These are phyloP conservation scores for Alitta virens DNA, from an alignment of 2,888 invertebrate species.

Conservation along the genomic window DNA sequence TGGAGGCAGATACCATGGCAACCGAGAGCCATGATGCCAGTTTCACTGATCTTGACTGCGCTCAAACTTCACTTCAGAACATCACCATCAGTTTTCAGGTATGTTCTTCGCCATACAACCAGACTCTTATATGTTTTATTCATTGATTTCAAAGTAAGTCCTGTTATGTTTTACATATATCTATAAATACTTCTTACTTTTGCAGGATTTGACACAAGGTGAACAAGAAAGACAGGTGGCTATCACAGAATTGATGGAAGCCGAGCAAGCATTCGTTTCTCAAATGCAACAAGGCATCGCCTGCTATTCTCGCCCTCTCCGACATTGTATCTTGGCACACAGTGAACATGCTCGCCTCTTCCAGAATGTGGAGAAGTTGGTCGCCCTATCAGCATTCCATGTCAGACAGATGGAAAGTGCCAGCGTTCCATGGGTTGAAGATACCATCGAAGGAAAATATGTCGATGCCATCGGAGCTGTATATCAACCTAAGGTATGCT, in stretches of 20 bases:
- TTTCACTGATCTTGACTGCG: no score
- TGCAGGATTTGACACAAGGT: no score
- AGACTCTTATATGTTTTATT: no score
- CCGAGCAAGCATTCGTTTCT: constrained; percentile 47
- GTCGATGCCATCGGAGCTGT: constrained; percentile 42
- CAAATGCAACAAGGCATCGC: constrained; percentile 52
- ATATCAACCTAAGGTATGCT: constrained; percentile 45
- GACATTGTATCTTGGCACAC: constrained; percentile 45
- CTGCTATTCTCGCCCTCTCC: constrained; percentile 46
- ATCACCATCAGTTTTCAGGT: no score
- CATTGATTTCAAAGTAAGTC: no score
- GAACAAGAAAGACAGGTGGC: neutral
- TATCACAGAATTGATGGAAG: neutral
- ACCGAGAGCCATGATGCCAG: no score
- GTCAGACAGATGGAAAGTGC: constrained; percentile 35
- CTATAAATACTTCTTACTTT: no score
- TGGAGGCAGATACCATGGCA: no score
- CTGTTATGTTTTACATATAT: no score
- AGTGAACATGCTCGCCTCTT: constrained; percentile 47
- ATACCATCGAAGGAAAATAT: neutral
- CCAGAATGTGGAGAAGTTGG: constrained; percentile 51
- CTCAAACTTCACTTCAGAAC: no score
- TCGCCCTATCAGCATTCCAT: constrained; percentile 12
- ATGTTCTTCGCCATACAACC: no score
- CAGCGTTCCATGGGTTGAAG: constrained; percentile 21